A percentile compares a stretch with the other conserved stretches of the same genome.
These are phyloP conservation scores for Polydrusus pterygomalis DNA, from an alignment of 2,888 invertebrate species.

Conservation along the genomic window DNA sequence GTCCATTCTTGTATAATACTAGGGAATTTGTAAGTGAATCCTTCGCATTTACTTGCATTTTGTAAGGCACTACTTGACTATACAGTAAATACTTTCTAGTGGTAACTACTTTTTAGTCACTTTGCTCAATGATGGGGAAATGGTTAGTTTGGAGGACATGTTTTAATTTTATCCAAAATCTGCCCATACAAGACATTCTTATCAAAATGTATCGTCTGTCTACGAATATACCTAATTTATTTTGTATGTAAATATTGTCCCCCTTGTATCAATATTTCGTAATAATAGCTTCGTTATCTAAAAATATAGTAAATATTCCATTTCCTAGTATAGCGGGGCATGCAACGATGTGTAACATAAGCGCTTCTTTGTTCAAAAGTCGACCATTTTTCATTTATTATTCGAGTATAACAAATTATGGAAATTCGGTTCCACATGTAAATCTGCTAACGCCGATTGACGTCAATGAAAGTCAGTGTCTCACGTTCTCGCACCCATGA, in stretches of 20 bases:
- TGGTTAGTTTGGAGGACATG: too few relatives aligned
- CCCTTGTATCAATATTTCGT: constrained; percentile 1
- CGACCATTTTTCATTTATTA: constrained; percentile 28
- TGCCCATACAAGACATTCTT: too few relatives aligned
- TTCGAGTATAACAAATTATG: constrained; percentile 33
- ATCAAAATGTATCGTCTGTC: not conserved
- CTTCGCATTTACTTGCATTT: too few relatives aligned
- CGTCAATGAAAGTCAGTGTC: constrained; percentile 66
- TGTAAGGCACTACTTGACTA: too few relatives aligned
- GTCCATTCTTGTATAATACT: too few relatives aligned
- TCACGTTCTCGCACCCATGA: constrained; percentile 55
- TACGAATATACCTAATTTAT: not conserved
- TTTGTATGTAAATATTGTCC: not conserved
- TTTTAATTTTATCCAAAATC: too few relatives aligned
- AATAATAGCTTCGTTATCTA: constrained; percentile 8
- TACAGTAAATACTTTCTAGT: too few relatives aligned
- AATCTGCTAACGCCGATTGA: constrained; percentile 62
- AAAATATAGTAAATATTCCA: not conserved
- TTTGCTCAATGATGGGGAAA: too few relatives aligned
- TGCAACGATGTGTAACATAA: constrained; percentile 18
- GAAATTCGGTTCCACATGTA: constrained; percentile 50
- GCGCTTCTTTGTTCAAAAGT: constrained; percentile 23
- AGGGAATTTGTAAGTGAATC: too few relatives aligned
- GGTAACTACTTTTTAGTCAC: too few relatives aligned
- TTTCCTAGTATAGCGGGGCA: constrained; percentile 10